Evolutionary conservation across 2,113 vertebrate genomes (phyloP).

Genomic region (Gracilinanus agilis): DNA sequence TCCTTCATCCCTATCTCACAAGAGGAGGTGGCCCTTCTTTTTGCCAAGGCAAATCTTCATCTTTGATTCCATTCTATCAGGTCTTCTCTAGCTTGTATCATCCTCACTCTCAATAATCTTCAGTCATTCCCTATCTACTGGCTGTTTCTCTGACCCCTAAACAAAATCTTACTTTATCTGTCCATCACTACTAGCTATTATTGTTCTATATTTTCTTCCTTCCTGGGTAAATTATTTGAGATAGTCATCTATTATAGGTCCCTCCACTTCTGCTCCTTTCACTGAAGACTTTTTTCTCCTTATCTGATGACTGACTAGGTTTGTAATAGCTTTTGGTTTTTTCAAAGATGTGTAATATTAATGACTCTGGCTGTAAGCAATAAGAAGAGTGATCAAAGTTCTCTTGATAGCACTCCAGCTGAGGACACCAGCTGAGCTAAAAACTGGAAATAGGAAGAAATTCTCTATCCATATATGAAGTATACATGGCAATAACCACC

Average conservation of each 20-base stretch:
- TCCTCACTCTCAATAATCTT: too few relatives aligned
- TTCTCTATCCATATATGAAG: neutral
- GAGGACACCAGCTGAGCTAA: neutral
- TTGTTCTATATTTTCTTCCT: conserved; percentile 17
- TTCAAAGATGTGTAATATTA: neutral
- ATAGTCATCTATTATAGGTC: neutral
- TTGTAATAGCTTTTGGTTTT: neutral
- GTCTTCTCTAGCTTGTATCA: too few relatives aligned
- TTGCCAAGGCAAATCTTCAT: neutral
- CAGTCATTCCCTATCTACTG: neutral
- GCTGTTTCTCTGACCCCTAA: neutral
- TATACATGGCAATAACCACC: neutral
- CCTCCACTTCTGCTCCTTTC: conserved; percentile 4
- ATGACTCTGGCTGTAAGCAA: neutral
- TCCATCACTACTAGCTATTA: neutral
- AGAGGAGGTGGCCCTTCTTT: too few relatives aligned
- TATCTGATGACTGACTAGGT: neutral
- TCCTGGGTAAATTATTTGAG: conserved; percentile 21
- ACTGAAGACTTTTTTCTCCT: neutral
- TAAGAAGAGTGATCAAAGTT: neutral
- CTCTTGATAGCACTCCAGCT: neutral
- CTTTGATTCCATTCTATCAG: neutral
- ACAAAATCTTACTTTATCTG: neutral
- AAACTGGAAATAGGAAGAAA: neutral
- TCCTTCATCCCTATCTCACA: too few relatives aligned